These are phyloP conservation scores for Panzeria rudis DNA, from an alignment of 2,888 invertebrate species.

Conservation along the genomic window DNA sequence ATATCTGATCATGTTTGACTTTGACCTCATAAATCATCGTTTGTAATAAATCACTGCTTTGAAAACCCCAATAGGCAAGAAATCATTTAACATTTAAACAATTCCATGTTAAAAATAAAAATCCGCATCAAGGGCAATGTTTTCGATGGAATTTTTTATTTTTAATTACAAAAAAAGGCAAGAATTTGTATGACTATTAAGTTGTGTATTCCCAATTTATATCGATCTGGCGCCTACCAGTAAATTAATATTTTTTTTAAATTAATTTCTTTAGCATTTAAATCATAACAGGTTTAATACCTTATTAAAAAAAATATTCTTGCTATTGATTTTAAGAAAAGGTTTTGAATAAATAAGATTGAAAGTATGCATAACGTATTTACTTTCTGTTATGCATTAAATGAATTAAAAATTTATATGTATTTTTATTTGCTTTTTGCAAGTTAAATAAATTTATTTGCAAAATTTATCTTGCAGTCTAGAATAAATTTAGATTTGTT, in stretches of 20 bases:
- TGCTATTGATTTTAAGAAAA: not conserved
- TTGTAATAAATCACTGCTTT: no score
- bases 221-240: conserved; percentile 34
- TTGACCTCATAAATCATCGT: no score
- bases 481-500: not conserved
- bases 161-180: not conserved
- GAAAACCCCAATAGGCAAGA: not conserved
- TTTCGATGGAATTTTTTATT: conserved; percentile 12
- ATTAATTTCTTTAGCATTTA: not conserved
- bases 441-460: not conserved
- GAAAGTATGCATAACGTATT: not conserved
- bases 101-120: not conserved
- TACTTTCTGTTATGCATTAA: no score
- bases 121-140: not conserved
- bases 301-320: not conserved
- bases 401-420: no score
- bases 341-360: not conserved
- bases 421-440: not conserved
- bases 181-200: conserved; percentile 9
- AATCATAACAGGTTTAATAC: not conserved
- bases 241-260: not conserved
- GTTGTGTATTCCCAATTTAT: not conserved
- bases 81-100: not conserved
- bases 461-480: not conserved
- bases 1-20: no score